Base-by-base conservation (phyloP, 2,797 vertebrate species). In the Danio albolineatus region DNA sequence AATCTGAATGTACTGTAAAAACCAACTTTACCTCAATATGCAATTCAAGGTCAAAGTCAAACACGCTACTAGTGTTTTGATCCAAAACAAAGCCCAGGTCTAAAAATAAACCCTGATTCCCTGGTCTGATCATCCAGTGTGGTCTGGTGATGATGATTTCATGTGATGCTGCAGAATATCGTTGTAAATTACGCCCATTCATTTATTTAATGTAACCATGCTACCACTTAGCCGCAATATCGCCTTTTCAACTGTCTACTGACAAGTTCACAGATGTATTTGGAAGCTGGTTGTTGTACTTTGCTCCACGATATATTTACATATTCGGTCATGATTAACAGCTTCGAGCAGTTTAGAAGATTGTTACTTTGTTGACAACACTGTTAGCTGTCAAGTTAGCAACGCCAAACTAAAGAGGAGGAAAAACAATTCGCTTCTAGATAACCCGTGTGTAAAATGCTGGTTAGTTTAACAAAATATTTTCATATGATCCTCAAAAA, bases 361-460 rank as follows among this genome's bases (percentile, higher is more conserved):
- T 17, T 17, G 13, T 53, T 53, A 21, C 38, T 43, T n/a, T 46
- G 53, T 49, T 60, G 46, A 13, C 44, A 51, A 19, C 7, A 19
- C 75, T 17, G 10, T 57, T 46, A 78, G 65, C 28, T 41, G 16
- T 49, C 7, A 48, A 6, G 51, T 60, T 60, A 70, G 54, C 54
- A 49, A 67, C 28, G 17, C 7, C 39, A 59, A 46, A 59, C 53
- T n/a, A 13, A 48, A 1, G 5, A n/a, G 13, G 44, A n/a, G 7
- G 4, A 46, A 46, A 7, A 43, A 5, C 14, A 41, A 10, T 5
- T n/a, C 21, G 2, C 12, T 8, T 19, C n/a, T 16, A 2, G 14
- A 39, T 28, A 48, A n/a, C 2, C 7, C 4, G 69, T 3, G 2
- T 19, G 7, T 48, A 17, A 17, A 21, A n/a, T 14, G 6, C 7